Evolutionary conservation across 2,888 invertebrate species (phyloP).

Genomic region (Empis stercorea): DNA sequence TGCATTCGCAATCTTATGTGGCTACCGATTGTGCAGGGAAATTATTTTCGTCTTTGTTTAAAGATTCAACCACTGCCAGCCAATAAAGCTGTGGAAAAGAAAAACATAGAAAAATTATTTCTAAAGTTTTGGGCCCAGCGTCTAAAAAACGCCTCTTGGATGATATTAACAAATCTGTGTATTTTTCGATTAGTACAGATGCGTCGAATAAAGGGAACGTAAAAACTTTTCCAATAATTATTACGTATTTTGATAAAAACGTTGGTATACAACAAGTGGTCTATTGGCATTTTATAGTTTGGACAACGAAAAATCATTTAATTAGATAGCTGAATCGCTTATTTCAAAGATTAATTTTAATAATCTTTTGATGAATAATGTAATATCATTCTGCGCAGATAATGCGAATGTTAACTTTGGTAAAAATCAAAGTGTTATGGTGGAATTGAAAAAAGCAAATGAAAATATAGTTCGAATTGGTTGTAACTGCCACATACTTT

Average conservation of each 20-base stretch:
- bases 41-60: background rate
- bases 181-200: background rate
- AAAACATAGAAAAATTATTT: background rate
- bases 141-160: background rate
- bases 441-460: background rate
- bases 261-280: background rate
- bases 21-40: background rate
- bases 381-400: background rate
- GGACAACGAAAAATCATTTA: background rate
- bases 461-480: background rate
- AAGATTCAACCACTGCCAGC: background rate
- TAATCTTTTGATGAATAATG: background rate
- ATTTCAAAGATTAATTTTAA: background rate
- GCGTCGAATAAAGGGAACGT: background rate
- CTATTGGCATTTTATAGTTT: background rate
- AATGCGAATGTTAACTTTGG: background rate
- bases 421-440: background rate
- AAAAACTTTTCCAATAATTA: background rate
- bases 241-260: background rate
- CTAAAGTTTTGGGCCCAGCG: background rate
- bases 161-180: background rate
- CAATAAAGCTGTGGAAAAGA: background rate
- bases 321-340: background rate
- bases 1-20: background rate
- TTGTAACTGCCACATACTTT: background rate